These are phyloP conservation scores for Poecilia gillii DNA, from an alignment of 2,797 vertebrate species.

Conservation along the genomic window DNA sequence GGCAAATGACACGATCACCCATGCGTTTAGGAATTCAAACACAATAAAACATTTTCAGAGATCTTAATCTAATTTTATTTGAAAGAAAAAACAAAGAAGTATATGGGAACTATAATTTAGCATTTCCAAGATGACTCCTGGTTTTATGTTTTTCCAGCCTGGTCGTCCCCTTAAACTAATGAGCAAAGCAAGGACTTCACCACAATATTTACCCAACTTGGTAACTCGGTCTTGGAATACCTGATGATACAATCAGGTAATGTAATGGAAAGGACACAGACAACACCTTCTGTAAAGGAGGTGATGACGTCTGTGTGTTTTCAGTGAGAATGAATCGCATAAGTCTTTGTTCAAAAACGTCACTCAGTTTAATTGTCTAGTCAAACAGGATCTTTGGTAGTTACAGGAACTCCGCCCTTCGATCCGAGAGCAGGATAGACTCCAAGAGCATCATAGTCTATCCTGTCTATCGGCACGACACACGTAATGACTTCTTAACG, in stretches of 20 bases:
- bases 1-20: not conserved
- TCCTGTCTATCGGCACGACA: not conserved
- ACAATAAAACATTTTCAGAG: not conserved
- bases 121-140: not conserved
- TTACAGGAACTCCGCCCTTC: slow-evolving; percentile 6
- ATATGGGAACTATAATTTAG: not conserved
- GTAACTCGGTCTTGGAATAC: not conserved
- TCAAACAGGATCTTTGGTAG: slow-evolving; percentile 33
- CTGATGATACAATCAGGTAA: not conserved
- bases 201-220: not conserved
- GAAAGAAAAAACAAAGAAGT: not conserved
- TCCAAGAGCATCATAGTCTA: not conserved
- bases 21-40: not conserved
- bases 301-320: not conserved
- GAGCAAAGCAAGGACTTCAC: not conserved
- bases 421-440: not conserved
- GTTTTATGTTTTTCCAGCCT: not conserved
- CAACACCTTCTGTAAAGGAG: slow-evolving; percentile 6
- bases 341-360: not conserved
- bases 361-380: slow-evolving; percentile 12
- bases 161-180: not conserved
- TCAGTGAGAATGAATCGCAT: not conserved
- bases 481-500: not conserved
- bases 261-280: not conserved
- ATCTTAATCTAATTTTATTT: not conserved